Evolutionary conservation across 2,113 vertebrate genomes (phyloP).

Genomic region (Pedetes capensis): DNA sequence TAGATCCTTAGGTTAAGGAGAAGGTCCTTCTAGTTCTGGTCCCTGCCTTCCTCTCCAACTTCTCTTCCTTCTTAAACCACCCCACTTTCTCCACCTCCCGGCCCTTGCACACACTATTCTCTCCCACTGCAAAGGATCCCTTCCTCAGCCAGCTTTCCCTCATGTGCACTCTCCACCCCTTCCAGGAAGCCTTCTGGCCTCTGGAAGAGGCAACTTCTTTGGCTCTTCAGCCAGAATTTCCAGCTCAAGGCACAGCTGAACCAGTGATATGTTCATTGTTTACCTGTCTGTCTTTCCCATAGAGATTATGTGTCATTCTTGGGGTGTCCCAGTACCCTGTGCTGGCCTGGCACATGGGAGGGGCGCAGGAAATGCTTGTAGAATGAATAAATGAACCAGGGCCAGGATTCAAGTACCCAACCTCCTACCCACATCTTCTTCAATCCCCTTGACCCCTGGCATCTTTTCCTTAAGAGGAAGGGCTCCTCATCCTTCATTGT

Average conservation of each 20-base stretch:
- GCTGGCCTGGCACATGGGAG: neutral
- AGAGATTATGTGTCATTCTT: slow-evolving; percentile 49
- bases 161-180: neutral
- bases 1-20: neutral
- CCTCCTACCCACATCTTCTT: neutral
- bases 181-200: slow-evolving; percentile 41
- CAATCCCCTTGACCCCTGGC: neutral
- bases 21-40: neutral
- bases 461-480: neutral
- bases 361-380: slow-evolving; percentile 42
- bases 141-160: neutral
- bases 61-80: neutral
- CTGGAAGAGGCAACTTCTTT: neutral
- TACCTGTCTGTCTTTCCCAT: slow-evolving; percentile 40
- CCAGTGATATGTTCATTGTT: slow-evolving; percentile 41
- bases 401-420: neutral
- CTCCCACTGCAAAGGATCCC: neutral
- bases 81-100: neutral
- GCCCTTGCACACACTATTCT: neutral
- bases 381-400: slow-evolving; percentile 42
- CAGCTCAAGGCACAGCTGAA: slow-evolving; percentile 8
- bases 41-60: neutral
- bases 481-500: neutral
- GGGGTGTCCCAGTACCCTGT: slow-evolving; percentile 22
- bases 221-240: slow-evolving; percentile 25